phyloP scores from a whole-genome alignment of 2,797 vertebrate genomes.

The Mus spretus region DNA sequence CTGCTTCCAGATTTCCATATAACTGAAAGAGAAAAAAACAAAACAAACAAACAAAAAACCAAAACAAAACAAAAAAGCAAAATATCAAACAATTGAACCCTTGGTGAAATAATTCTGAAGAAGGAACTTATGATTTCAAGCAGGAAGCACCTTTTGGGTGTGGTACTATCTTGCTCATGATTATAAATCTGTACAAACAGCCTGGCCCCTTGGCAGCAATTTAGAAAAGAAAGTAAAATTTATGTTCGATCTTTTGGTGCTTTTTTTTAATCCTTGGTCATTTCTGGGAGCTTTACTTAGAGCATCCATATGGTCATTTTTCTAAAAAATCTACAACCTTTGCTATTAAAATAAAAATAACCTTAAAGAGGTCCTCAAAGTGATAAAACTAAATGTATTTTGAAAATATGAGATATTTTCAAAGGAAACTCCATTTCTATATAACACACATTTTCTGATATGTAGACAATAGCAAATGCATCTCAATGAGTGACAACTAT shows the following conservation, averaged over 20 bases:
- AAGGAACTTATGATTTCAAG: background rate
- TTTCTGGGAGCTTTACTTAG: slow-evolving; percentile 31
- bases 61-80: too few species aligned
- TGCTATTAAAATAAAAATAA: slow-evolving; percentile 47
- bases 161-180: background rate
- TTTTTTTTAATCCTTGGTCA: slow-evolving; percentile 58
- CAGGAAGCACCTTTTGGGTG: slow-evolving; percentile 16
- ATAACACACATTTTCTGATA: background rate
- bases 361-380: slow-evolving; percentile 20
- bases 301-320: background rate
- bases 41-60: too few species aligned
- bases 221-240: slow-evolving; percentile 56
- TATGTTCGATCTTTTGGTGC: slow-evolving; percentile 33
- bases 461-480: background rate
- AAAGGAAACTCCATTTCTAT: background rate
- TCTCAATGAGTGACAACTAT: slow-evolving; percentile 27
- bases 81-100: background rate
- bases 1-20: slow-evolving; percentile 14
- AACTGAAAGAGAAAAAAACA: background rate
- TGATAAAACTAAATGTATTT: background rate
- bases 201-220: slow-evolving; percentile 6
- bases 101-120: slow-evolving; percentile 55
- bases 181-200: slow-evolving; percentile 18
- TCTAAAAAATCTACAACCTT: slow-evolving; percentile 3
- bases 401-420: background rate